Evolutionary conservation across 2,797 vertebrate species (phyloP).

Genomic region (Acropternis orthonyx): DNA sequence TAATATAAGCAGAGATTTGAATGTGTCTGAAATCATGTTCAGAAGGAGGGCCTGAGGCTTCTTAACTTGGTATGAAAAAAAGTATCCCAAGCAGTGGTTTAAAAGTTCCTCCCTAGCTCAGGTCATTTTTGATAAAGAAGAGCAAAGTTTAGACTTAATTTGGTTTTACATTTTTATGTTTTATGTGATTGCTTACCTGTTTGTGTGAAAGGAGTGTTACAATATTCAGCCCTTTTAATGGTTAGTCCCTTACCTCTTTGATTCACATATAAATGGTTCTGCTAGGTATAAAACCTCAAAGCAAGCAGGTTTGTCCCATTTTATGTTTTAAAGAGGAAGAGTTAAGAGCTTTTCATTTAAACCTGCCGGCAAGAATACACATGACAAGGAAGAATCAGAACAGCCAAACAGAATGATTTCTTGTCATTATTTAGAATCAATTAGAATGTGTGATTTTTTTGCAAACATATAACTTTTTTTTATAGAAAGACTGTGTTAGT

Average conservation of each 20-base stretch:
- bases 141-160: neutral
- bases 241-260: neutral
- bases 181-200: neutral
- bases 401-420: neutral
- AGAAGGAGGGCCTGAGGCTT: neutral
- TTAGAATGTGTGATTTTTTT: neutral
- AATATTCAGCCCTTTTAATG: neutral
- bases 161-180: neutral
- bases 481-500: neutral
- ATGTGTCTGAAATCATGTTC: neutral
- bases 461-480: neutral
- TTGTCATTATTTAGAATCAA: neutral
- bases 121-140: neutral
- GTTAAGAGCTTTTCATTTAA: neutral
- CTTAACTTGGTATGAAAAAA: neutral
- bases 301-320: neutral
- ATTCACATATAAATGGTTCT: neutral
- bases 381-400: neutral
- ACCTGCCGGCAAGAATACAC: neutral
- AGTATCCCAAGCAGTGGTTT: neutral
- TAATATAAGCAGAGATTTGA: neutral
- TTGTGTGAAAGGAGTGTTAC: neutral
- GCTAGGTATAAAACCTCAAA: neutral
- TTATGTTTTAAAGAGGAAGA: neutral
- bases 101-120: rapidly evolving